phyloP scores from a whole-genome alignment of 2,888 invertebrate species.

The Orthosia gracilis region DNA sequence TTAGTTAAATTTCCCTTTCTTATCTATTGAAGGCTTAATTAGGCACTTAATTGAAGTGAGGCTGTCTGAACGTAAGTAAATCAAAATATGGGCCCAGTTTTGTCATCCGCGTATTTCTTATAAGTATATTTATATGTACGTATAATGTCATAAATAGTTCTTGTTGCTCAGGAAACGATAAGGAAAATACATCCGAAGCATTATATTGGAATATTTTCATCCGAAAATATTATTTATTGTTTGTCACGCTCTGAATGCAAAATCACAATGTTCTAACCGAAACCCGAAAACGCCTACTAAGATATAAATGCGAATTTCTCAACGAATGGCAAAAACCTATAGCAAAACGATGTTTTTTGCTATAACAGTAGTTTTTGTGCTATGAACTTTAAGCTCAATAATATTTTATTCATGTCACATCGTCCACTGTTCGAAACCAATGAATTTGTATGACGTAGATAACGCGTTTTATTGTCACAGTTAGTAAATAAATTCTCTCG shows the following conservation, averaged over 20 bases:
- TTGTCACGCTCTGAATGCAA: conserved; percentile 54
- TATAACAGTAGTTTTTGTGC: conserved; percentile 66
- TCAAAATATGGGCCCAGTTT: neutral
- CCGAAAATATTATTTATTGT: conserved; percentile 50
- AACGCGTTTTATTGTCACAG: conserved; percentile 84
- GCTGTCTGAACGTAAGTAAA: neutral
- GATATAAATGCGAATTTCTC: conserved; percentile 29
- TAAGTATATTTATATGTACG: neutral
- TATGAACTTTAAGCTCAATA: conserved; percentile 74
- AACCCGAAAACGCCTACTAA: conserved; percentile 7
- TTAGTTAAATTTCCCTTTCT: conserved; percentile 1
- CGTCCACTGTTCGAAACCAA: conserved; percentile 72
- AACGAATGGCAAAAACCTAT: conserved; percentile 22
- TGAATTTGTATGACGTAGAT: conserved; percentile 83
- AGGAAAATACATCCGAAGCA: conserved; percentile 38
- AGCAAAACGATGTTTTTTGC: conserved; percentile 13
- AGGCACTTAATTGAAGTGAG: neutral
- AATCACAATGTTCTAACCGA: conserved; percentile 39
- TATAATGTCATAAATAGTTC: neutral
- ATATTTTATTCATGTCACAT: conserved; percentile 80
- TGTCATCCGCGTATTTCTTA: neutral
- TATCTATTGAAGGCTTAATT: neutral
- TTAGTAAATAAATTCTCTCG: conserved; percentile 84
- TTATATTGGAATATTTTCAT: conserved; percentile 39
- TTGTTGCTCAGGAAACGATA: conserved; percentile 11